Conservation (phyloP, 1,140 invertebrate species). For the Leucophenga varia region DNA sequence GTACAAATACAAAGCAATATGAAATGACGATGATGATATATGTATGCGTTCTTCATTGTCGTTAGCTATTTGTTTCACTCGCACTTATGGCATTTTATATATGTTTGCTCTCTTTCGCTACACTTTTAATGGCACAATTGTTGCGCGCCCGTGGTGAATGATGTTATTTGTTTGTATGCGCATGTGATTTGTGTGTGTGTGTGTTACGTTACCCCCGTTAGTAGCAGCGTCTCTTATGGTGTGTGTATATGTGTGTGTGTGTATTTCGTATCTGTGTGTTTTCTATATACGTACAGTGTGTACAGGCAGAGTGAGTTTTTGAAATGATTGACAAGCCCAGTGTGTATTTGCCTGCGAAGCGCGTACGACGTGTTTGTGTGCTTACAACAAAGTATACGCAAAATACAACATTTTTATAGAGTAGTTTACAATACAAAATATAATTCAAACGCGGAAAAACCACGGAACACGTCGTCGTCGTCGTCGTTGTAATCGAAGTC, state of each 20-base stretch:
- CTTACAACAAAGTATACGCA: too few species aligned
- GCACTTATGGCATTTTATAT: constrained; percentile 33
- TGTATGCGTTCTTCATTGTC: constrained; percentile 1
- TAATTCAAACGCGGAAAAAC: constrained; percentile 13
- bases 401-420: too few species aligned
- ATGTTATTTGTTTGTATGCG: neutral
- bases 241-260: constrained; percentile 7
- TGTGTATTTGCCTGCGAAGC: constrained; percentile 57
- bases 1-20: too few species aligned
- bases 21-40: too few species aligned
- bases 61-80: constrained; percentile 32
- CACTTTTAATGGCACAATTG: constrained; percentile 55
- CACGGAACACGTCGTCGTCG: constrained; percentile 27
- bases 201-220: constrained; percentile 14
- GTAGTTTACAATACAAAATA: too few species aligned
- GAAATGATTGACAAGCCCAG: constrained; percentile 52
- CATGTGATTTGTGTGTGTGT: constrained; percentile 7
- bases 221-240: too few species aligned
- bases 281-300: neutral
- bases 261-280: neutral
- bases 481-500: constrained; percentile 31
- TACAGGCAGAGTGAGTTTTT: constrained; percentile 27
- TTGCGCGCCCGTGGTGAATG: constrained; percentile 28
- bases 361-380: constrained; percentile 55
- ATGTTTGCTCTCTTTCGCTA: constrained; percentile 17